Percentiles rank a stretch among this genome's conserved stretches.
Evolutionary conservation across 2,888 invertebrate genomes (phyloP).

Genomic region (Serrognathus titanus): DNA sequence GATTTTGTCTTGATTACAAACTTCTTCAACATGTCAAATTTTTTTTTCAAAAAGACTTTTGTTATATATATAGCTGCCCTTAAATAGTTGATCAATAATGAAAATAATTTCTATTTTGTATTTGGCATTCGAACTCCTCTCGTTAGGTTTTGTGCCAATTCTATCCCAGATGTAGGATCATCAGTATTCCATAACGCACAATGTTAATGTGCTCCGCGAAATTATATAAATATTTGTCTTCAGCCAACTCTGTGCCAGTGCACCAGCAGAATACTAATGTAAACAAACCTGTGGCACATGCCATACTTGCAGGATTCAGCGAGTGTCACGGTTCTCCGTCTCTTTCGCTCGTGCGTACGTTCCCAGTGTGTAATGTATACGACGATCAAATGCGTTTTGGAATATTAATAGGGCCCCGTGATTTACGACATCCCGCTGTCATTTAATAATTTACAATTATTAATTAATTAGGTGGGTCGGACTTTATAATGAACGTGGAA

Average conservation of each 20-base stretch:
- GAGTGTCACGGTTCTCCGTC: not conserved
- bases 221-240: not conserved
- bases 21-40: too few relatives aligned
- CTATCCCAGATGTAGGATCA: too few relatives aligned
- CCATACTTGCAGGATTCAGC: slow-evolving; percentile 15
- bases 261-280: not conserved
- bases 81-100: not conserved
- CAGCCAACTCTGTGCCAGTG: not conserved
- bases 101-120: too few relatives aligned
- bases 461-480: not conserved
- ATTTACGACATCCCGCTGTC: slow-evolving; percentile 5
- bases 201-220: not conserved
- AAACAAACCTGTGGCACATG: slow-evolving; percentile 18
- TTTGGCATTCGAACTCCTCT: too few relatives aligned
- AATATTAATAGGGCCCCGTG: slow-evolving; percentile 17
- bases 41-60: too few relatives aligned
- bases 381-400: slow-evolving; percentile 2
- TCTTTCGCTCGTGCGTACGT: slow-evolving; percentile 11
- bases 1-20: too few relatives aligned
- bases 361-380: not conserved
- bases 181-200: too few relatives aligned
- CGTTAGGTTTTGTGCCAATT: too few relatives aligned
- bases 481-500: too few relatives aligned
- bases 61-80: not conserved
- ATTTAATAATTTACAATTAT: slow-evolving; percentile 1